A percentile compares a stretch with the other conserved stretches of the same genome.
phyloP scores from a whole-genome alignment of 2,888 invertebrate genomes.

The Conchocele bisecta region DNA sequence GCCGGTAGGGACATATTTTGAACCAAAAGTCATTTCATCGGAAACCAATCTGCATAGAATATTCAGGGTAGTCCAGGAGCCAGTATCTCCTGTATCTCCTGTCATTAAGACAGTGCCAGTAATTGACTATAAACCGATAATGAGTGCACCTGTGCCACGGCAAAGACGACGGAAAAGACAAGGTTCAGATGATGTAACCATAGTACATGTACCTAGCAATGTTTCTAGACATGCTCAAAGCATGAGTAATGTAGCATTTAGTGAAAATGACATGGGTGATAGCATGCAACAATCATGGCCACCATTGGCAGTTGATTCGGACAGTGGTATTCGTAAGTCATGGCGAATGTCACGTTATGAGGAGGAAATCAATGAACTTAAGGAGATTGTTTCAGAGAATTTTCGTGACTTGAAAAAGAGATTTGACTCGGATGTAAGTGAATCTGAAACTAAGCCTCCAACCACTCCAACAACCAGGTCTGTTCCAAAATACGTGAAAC shows the following conservation, averaged over 20 bases:
- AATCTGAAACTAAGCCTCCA: slow-evolving; percentile 56
- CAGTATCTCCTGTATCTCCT: too few relatives aligned
- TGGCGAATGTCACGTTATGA: slow-evolving; percentile 67
- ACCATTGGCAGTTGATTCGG: slow-evolving; percentile 49
- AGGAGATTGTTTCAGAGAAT: slow-evolving; percentile 66
- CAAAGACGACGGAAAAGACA: neutral
- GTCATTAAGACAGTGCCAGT: too few relatives aligned
- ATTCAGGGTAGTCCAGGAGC: slow-evolving; percentile 65
- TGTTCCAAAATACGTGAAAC: neutral
- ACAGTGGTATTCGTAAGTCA: slow-evolving; percentile 55
- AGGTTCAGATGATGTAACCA: neutral
- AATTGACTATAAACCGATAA: too few relatives aligned
- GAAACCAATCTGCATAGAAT: slow-evolving; percentile 64
- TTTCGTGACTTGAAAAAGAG: slow-evolving; percentile 63
- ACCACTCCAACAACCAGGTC: slow-evolving; percentile 46
- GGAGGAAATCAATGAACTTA: slow-evolving; percentile 68
- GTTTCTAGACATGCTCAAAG: slow-evolving; percentile 30
- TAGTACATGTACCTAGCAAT: slow-evolving; percentile 7
- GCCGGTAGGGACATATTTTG: slow-evolving; percentile 40
- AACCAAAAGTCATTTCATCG: slow-evolving; percentile 64
- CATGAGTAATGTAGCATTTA: slow-evolving; percentile 44
- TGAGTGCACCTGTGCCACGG: too few relatives aligned
- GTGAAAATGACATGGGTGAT: slow-evolving; percentile 53
- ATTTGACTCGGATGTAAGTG: slow-evolving; percentile 69
- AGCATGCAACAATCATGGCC: slow-evolving; percentile 59